These are phyloP conservation scores for Chloebia gouldiae DNA, from an alignment of 2,113 vertebrate genomes.

Conservation along the genomic window DNA sequence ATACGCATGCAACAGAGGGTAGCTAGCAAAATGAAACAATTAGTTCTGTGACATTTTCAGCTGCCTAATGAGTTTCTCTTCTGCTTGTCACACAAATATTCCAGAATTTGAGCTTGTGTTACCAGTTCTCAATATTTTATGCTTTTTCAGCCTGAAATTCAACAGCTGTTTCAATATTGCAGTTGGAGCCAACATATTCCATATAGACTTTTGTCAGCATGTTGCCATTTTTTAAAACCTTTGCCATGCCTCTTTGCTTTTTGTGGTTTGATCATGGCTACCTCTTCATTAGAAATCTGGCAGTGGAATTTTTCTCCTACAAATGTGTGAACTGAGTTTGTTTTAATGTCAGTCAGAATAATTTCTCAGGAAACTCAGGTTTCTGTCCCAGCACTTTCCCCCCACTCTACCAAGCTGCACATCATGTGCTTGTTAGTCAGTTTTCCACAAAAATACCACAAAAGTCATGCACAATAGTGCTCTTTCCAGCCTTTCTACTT, in stretches of 20 bases:
- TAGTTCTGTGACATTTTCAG: slow-evolving; percentile 54
- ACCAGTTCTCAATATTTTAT: slow-evolving; percentile 36
- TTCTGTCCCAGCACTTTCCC: neutral
- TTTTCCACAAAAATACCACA: neutral
- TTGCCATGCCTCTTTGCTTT: neutral
- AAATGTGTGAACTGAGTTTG: neutral
- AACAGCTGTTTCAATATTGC: slow-evolving; percentile 55
- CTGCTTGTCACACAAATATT: slow-evolving; percentile 12
- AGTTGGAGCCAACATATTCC: slow-evolving; percentile 19
- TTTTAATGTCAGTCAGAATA: neutral
- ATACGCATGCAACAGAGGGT: neutral
- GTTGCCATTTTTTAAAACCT: neutral
- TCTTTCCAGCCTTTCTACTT: neutral
- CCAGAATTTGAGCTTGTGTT: slow-evolving; percentile 7
- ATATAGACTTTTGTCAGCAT: slow-evolving; percentile 2
- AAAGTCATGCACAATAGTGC: neutral
- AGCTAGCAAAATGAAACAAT: slow-evolving; percentile 45
- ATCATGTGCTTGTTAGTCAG: slow-evolving; percentile 26
- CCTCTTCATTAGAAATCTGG: slow-evolving; percentile 4
- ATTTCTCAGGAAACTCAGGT: slow-evolving; percentile 14
- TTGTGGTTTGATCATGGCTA: neutral
- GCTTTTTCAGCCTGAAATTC: slow-evolving; percentile 36
- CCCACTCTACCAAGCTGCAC: neutral
- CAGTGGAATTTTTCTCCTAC: neutral
- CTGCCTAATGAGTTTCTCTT: slow-evolving; percentile 35